Base-by-base conservation (phyloP, 92 coral and sea anemone species). In the Virgularia gustaviana region DNA sequence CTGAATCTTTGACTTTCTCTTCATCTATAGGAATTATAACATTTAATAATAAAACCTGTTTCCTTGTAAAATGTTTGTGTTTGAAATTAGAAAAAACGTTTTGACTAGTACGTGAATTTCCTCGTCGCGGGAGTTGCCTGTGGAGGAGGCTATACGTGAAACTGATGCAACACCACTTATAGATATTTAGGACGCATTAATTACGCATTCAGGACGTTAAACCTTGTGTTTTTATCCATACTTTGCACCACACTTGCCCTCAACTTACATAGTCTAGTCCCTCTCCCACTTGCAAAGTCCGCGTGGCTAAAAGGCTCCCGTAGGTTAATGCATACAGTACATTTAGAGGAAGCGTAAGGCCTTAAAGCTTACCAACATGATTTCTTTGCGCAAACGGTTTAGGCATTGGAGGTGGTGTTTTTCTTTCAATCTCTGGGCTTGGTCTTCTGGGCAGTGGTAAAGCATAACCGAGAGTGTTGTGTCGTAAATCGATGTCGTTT, bases 401-500 rank as follows among this genome's bases (percentile, higher is more conserved):
- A n/a, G 98, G 98, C 34, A 80, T 60, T 0, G 98, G 98, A 2
- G 98, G 98, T 0, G 90, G 90, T 44, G 81, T 86, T 41, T 78
- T 64, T 19, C 75, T 49, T 49, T 22, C 33, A 13, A 44, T 27
- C 29, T 66, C 37, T 15, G 43, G 37, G 9, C 32, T 33, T 1
- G 73, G 73, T 66, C 47, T 66, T 30, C 49, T 66, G n/a, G 57
- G 73, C 53, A 49, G 57, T 0, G 75, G 61, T 49, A 68, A 68
- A 2, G 75, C 60, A 49, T 68, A 68, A 6, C 61, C 75, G 13
- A 49, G 24, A 31, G 75, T 49, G 23, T 68, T 68, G 23, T 68
- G 60, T 8, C 59, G 11, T 2, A 32, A 27, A 25, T 53, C n/a
- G 31, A 10, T 31, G 25, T 55, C 52, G 63, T 76, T 73, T 24